Base-by-base conservation (phyloP, 2,797 vertebrate species). In the Arnoldichthys spilopterus region DNA sequence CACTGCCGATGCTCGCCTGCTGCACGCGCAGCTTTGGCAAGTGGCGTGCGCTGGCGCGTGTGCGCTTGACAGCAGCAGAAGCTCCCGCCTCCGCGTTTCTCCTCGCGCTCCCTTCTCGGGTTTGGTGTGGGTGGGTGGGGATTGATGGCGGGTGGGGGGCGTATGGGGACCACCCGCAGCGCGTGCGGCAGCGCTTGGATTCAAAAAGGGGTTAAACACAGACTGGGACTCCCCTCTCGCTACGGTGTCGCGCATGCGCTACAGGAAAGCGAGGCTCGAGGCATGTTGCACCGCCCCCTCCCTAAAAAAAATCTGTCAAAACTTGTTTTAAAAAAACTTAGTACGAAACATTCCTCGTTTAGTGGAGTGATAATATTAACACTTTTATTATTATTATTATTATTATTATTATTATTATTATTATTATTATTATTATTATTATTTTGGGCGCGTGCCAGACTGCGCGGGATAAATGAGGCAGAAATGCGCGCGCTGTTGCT, bases 11-110 rank as follows among this genome's bases (percentile, higher is more conserved):
- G 54, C n/a, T 54, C 20, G 6, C 24, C 24, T 3, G 20, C 82
- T 81, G 87, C 78, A 86, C 89, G 86, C 87, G 85, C 91, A 93
- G 93, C 92, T 90, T 54, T 58, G 91, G 87, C 87, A 88, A 86
- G 84, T 86, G 85, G 86, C 84, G 79, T 85, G 84, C 85, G 85
- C 82, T 83, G 84, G 74, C 63, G 70, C 32, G 67, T 56, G 24
- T 20, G 28, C 56, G 20, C 40, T 13, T 11, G 63, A 47, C 73
- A 71, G 62, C 51, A 59, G 24, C n/a, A 62, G 86, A 32, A 84
- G 74, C 84, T 64, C 63, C 51, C 56, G 70, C 63, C 72, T 85
- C 71, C 82, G 73, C 84, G 62, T 83, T 81, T 78, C 63, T 83
- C 74, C 72, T 68, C 74, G 61, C 61, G 68, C 76, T 62, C 63